Evolutionary conservation across 2,797 vertebrate genomes (phyloP).

Genomic region (Cynopterus sphinx): DNA sequence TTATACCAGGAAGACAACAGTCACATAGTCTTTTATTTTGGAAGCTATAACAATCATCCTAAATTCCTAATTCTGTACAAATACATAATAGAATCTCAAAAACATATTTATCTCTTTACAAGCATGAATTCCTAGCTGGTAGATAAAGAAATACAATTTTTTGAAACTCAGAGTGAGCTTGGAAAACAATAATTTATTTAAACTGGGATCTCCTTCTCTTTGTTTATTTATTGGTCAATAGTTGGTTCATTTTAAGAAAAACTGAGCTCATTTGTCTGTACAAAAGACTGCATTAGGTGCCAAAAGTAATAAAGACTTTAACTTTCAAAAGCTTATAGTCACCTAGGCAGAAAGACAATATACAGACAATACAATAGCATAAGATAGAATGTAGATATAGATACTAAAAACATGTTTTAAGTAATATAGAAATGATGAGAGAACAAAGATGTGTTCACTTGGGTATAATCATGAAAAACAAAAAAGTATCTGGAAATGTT

Average conservation of each 20-base stretch:
- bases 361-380: neutral
- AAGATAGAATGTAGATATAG: neutral
- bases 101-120: constrained; percentile 21
- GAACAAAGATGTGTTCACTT: neutral
- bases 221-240: neutral
- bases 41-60: constrained; percentile 43
- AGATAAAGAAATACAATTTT: constrained; percentile 2
- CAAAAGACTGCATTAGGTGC: neutral
- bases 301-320: neutral
- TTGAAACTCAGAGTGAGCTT: neutral
- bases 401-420: neutral
- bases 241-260: neutral
- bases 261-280: neutral
- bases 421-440: neutral
- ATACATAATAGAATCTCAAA: constrained; percentile 45
- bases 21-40: constrained; percentile 41
- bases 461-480: neutral
- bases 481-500: neutral
- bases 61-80: constrained; percentile 55
- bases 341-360: neutral
- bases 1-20: constrained; percentile 50
- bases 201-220: neutral
- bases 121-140: neutral
- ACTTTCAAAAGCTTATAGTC: neutral
- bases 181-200: neutral